A percentile compares a stretch with the other conserved stretches of the same genome.
phyloP scores from a whole-genome alignment of 2,113 vertebrate genomes.

The Lycaon pictus region DNA sequence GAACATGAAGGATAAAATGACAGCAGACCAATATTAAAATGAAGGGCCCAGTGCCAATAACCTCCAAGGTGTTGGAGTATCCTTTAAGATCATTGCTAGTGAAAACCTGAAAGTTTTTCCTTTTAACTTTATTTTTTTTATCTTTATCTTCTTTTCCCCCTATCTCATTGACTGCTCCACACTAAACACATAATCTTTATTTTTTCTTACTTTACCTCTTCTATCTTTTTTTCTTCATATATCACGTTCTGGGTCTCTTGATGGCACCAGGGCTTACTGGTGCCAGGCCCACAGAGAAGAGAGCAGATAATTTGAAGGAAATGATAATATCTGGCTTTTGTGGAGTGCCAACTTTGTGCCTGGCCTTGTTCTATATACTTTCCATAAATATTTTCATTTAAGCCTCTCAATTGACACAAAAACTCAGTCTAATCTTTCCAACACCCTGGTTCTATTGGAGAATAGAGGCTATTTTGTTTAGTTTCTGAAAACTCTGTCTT shows the following conservation, averaged over 20 bases:
- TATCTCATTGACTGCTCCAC: background rate
- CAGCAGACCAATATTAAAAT: background rate
- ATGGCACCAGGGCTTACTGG: background rate
- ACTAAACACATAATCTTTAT: background rate
- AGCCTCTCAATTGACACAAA: background rate
- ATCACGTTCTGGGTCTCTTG: background rate
- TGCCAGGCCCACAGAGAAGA: background rate
- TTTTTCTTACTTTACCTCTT: background rate
- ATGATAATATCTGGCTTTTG: background rate
- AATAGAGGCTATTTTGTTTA: slow-evolving; percentile 15
- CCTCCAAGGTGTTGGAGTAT: background rate
- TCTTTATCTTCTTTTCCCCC: background rate
- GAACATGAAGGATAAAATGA: background rate
- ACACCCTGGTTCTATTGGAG: background rate
- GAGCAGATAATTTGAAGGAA: background rate
- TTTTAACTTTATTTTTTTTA: background rate
- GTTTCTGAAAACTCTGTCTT: background rate
- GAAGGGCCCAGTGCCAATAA: background rate
- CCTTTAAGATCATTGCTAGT: background rate
- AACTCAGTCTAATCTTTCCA: background rate
- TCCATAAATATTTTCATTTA: background rate
- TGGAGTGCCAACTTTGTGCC: background rate
- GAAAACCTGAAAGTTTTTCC: background rate
- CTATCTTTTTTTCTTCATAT: background rate
- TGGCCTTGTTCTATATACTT: background rate